Evolutionary conservation across 2,113 vertebrate genomes (phyloP).

Genomic region (Odobenus rosmarus): DNA sequence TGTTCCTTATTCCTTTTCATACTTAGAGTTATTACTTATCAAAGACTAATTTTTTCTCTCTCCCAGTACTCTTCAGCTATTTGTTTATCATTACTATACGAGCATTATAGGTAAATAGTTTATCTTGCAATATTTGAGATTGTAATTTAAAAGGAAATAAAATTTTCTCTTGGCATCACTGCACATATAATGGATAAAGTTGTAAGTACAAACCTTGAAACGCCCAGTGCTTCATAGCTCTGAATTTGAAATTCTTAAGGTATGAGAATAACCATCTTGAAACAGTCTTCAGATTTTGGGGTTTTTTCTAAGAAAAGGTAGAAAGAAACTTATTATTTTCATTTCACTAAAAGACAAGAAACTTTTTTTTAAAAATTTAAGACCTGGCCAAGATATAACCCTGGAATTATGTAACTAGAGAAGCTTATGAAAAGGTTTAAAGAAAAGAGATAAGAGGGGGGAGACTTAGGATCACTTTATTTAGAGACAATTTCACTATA

Average conservation of each 20-base stretch:
- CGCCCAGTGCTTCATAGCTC: neutral
- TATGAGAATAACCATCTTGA: neutral
- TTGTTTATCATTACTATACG: neutral
- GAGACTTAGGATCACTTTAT: neutral
- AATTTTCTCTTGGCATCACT: neutral
- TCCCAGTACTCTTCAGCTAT: neutral
- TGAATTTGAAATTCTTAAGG: slow-evolving; percentile 24
- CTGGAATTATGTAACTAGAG: neutral
- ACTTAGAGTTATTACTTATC: neutral
- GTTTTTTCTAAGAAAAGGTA: neutral
- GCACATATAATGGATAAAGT: neutral
- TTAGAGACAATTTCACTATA: neutral
- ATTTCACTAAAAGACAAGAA: neutral
- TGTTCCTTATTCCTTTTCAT: neutral
- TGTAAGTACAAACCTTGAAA: neutral
- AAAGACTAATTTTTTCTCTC: neutral
- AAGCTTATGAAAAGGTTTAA: neutral
- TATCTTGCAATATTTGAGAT: neutral
- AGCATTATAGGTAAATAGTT: neutral
- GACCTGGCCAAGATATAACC: neutral
- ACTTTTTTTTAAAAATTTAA: neutral
- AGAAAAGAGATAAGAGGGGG: neutral
- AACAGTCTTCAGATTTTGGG: neutral
- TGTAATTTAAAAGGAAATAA: slow-evolving; percentile 44
- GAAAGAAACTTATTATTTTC: neutral